phyloP scores from a whole-genome alignment of 2,113 vertebrate genomes.

The Danionella cerebrum region DNA sequence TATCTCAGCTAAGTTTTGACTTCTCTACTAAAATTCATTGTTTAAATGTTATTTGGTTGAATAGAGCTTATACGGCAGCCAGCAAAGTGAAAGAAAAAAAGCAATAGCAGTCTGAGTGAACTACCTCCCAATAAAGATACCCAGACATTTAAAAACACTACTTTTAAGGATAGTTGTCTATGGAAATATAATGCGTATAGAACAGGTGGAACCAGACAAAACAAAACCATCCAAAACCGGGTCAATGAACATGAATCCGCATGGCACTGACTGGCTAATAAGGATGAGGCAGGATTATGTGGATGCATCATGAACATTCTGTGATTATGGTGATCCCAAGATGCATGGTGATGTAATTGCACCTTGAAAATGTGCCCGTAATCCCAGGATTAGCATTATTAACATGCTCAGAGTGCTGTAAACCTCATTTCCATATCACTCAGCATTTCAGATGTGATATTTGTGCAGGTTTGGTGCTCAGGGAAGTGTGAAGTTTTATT shows the following conservation, averaged over 20 bases:
- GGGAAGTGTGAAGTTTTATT: neutral
- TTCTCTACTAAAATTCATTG: no score
- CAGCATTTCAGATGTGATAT: conserved; percentile 37
- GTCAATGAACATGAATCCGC: conserved; percentile 1
- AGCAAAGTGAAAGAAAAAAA: no score
- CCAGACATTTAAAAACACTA: no score
- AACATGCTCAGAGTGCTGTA: conserved; percentile 47
- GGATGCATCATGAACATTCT: conserved; percentile 37
- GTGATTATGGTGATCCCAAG: conserved; percentile 42
- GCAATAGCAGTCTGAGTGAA: no score
- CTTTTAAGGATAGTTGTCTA: no score
- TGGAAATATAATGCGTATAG: neutral
- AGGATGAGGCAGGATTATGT: conserved; percentile 42
- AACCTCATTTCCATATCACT: conserved; percentile 50
- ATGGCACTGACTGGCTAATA: conserved; percentile 38
- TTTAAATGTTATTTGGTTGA: no score
- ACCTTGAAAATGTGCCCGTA: conserved; percentile 49
- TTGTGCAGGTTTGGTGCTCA: conserved; percentile 9
- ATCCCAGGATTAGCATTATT: conserved; percentile 53
- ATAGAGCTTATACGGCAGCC: no score
- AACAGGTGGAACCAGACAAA: neutral
- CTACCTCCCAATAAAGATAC: no score
- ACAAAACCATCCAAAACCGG: conserved; percentile 23
- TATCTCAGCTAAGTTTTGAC: no score
- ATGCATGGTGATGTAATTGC: conserved; percentile 49